phyloP scores from a whole-genome alignment of 2,113 vertebrate genomes.

The Psophia crepitans region DNA sequence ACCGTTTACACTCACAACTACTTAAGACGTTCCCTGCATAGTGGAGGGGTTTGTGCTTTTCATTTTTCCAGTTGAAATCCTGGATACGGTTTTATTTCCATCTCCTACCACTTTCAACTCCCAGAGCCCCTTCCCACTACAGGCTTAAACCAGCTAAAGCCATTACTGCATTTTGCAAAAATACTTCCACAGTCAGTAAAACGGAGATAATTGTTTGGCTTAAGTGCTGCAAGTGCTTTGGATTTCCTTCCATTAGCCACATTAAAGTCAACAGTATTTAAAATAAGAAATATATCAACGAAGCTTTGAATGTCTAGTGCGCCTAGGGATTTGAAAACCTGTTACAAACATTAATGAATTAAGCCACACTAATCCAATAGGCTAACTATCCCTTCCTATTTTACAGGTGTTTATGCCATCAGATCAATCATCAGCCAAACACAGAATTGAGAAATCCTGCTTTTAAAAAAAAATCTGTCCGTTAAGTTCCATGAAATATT shows the following conservation, averaged over 20 bases:
- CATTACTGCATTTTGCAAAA: background rate
- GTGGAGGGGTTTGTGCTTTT: background rate
- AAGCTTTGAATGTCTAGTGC: background rate
- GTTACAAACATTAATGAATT: background rate
- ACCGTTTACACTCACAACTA: accelerated
- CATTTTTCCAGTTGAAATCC: background rate
- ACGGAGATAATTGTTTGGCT: background rate
- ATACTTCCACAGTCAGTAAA: background rate
- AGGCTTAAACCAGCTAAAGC: background rate
- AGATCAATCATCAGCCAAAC: background rate
- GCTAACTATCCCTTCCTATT: background rate
- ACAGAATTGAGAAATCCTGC: background rate
- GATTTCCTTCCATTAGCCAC: background rate
- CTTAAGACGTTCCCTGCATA: accelerated
- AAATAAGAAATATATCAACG: background rate
- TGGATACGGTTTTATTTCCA: accelerated
- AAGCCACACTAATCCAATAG: background rate
- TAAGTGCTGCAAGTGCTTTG: background rate
- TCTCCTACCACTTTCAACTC: background rate
- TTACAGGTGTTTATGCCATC: background rate
- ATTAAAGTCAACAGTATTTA: background rate
- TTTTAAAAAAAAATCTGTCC: background rate
- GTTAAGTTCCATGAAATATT: background rate
- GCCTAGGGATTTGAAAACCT: background rate
- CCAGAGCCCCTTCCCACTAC: background rate